Base-by-base conservation (phyloP, 1,140 invertebrate species). In the Babylonia areolata region DNA sequence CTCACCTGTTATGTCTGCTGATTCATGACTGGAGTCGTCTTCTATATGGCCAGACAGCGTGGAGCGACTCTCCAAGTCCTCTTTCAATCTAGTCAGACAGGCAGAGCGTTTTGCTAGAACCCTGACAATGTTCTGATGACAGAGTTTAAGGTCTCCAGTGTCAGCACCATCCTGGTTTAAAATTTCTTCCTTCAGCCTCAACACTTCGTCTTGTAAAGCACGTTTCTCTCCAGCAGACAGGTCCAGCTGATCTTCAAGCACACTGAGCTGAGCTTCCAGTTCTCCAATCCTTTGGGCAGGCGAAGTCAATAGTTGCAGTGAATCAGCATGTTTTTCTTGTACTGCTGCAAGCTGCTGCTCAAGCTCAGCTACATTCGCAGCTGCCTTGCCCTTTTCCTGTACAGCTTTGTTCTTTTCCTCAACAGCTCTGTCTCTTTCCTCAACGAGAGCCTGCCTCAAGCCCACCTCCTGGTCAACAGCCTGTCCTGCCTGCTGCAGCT, bases 401-500 rank as follows among this genome's bases (percentile, higher is more conserved):
- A 75, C 1, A 3, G 37, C 73, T 75, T 33, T 37, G 11, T 35
- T 33, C 33, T 37, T 64, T 23, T 64, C 58, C 23, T 64, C 15
- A 64, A 64, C 20, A n/a, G 58, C 58, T 11, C 20, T 42, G 12
- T 42, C 75, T 39, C 75, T 39, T 5, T 77, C 75, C 37, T 77
- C 11, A 40, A 40, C 37, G 15, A 28, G 2, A 2, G 33, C 37
- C 37, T 40, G 37, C 28, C 58, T 64, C 20, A 28, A 3, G 6
- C 39, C 33, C n/a, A 80, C 33, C 64, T 84, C 37, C 20, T 17
- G 17, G 23, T 33, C 35, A 37, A 84, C 15, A 37, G 5, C 23
- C 39, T 84, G 64, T 31, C 82, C 37, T 64, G 73, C 82, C 69
- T 31, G n/a, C 82, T 84, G 37, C 35, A 84, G 40, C 39, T 75